Percentiles rank a stretch among this genome's conserved stretches.
Evolutionary conservation across 2,113 vertebrate species (phyloP).

Genomic region (Ochotona princeps): DNA sequence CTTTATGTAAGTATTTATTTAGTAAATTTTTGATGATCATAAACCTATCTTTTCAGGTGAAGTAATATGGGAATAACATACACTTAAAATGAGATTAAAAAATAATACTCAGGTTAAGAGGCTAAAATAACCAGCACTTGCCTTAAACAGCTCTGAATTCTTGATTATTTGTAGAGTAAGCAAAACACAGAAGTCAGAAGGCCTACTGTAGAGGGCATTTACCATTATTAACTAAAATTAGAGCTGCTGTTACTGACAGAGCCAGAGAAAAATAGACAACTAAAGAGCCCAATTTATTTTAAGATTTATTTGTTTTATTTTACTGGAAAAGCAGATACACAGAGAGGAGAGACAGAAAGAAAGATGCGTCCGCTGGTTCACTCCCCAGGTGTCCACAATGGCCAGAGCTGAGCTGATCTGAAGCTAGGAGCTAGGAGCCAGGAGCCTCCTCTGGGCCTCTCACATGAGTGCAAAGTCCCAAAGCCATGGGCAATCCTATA

Average conservation of each 20-base stretch:
- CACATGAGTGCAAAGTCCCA: too few relatives aligned
- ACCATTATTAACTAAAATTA: not conserved
- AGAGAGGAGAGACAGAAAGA: too few relatives aligned
- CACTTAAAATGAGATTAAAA: not conserved
- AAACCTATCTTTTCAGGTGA: slow-evolving; percentile 25
- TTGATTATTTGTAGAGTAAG: not conserved
- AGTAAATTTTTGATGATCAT: slow-evolving; percentile 24
- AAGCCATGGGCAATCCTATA: too few relatives aligned
- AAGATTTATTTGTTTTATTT: too few relatives aligned
- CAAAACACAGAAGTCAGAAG: not conserved
- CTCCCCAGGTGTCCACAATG: too few relatives aligned
- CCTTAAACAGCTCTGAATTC: not conserved
- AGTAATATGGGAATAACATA: not conserved
- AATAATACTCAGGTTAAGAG: not conserved
- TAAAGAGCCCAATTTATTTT: not conserved
- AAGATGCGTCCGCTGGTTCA: too few relatives aligned
- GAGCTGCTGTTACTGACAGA: not conserved
- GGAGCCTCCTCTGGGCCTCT: too few relatives aligned
- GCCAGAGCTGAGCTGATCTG: too few relatives aligned
- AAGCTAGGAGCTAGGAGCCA: too few relatives aligned
- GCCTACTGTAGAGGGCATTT: not conserved
- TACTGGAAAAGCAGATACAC: too few relatives aligned
- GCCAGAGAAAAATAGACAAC: not conserved
- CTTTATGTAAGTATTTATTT: not conserved
- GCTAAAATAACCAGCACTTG: not conserved